Evolutionary conservation across 2,888 invertebrate genomes (phyloP), one percentile per base, ranked within the genome.

Genomic region (Drosophila ustulata): DNA sequence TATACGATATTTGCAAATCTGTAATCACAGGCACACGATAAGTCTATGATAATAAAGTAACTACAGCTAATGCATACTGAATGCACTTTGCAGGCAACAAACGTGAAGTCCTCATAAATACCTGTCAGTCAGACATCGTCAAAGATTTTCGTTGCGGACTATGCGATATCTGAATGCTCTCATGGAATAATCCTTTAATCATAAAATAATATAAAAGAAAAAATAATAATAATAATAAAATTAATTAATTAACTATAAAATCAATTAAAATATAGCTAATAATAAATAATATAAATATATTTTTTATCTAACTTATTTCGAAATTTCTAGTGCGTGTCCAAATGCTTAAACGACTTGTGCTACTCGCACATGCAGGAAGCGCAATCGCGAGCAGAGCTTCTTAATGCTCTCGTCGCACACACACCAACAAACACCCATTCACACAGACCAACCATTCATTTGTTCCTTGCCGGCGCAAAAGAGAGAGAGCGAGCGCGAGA

Each of bases 381-480:
- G 57, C 13, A 66, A 11, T 32, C 25, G n/a, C 3, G 52, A 66
- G 67, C 56, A 71, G 11, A 25, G 4, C 2, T 71, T 58, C n/a
- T 26, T 7, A 58, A 57, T 53, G 34, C 34, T 74, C 56, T 47
- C 46, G 59, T 47, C 39, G 34, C 62, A 66, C 58, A 39, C 53
- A 39, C 58, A 68, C 58, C 37, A 45, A 37, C 57, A 39, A 18
- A 7, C 32, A 7, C 32, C 39, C 61, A 64, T 50, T 63, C 52
- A 50, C 47, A 67, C 58, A 55, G 37, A 32, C 61, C 68, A 46
- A 43, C 66, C 76, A 76, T 69, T 75, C 69, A 77, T 65, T 69
- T 62, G 62, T 63, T 53, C 30, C 18, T 55, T 56, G 47, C 69
- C 70, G 73, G 73, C 56, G 32, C 26, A 47, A 76, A 51, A 34